Evolutionary conservation across 2,797 vertebrate genomes (phyloP).

Genomic region (Malacoctenus gilli): DNA sequence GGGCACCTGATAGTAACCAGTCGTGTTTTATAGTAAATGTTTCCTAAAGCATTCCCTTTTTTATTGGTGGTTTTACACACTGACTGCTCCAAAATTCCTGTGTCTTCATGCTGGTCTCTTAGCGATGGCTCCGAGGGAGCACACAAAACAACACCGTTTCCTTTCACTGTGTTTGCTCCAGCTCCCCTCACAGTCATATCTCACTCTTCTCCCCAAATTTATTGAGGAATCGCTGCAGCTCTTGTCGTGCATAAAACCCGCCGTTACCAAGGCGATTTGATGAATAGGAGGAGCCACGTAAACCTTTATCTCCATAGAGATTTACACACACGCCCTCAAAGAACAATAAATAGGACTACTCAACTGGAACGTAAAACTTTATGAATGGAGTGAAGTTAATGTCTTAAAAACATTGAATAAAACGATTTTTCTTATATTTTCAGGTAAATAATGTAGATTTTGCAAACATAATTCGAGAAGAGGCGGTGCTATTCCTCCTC

Average conservation of each 20-base stretch:
- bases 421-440: constrained; percentile 31
- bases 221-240: constrained; percentile 51
- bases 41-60: constrained; percentile 43
- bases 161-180: constrained; percentile 58
- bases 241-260: constrained; percentile 55
- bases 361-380: neutral
- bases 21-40: constrained; percentile 45
- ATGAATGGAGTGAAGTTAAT: neutral
- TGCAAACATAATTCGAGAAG: constrained; percentile 98
- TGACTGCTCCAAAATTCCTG: constrained; percentile 67
- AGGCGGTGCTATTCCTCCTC: constrained; percentile 96
- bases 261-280: constrained; percentile 47
- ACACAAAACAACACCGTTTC: constrained; percentile 59
- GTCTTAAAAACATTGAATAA: constrained; percentile 3
- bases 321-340: constrained; percentile 5
- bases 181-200: constrained; percentile 60
- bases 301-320: constrained; percentile 36
- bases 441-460: constrained; percentile 96
- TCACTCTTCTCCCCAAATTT: constrained; percentile 53
- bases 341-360: constrained; percentile 1
- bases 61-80: constrained; percentile 57
- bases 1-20: constrained; percentile 40
- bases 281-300: constrained; percentile 40
- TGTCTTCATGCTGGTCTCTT: constrained; percentile 61
- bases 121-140: constrained; percentile 54